Evolutionary conservation across 2,113 vertebrate species (phyloP).

Genomic region (Odontophorus gujanensis): DNA sequence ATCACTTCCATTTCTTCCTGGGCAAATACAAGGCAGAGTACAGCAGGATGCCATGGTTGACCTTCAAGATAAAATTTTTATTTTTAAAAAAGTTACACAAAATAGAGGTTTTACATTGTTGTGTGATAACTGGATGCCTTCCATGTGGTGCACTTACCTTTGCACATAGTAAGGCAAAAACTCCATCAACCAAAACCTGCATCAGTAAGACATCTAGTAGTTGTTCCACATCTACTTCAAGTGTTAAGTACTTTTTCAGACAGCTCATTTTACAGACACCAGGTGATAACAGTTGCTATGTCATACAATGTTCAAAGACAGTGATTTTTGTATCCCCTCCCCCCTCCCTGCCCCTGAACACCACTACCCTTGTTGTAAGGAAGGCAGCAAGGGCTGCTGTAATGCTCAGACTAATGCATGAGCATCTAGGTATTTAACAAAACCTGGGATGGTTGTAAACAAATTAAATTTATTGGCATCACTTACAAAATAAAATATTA

Average conservation of each 20-base stretch:
- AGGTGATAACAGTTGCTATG: conserved; percentile 25
- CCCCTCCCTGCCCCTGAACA: not conserved
- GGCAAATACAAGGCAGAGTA: not conserved
- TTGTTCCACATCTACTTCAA: not conserved
- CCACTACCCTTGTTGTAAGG: not conserved
- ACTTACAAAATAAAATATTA: conserved; percentile 78
- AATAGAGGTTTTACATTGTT: conserved; percentile 75
- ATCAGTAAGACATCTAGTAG: not conserved
- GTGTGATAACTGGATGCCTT: conserved; percentile 50
- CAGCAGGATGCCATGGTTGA: not conserved
- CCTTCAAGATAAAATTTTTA: conserved; percentile 75
- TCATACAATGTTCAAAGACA: conserved; percentile 41
- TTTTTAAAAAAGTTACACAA: conserved; percentile 76
- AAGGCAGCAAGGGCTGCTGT: conserved; percentile 45
- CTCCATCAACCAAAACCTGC: not conserved
- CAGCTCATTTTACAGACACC: conserved; percentile 29
- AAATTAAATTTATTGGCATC: conserved; percentile 78
- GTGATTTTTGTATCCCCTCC: conserved; percentile 19
- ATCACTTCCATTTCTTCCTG: not conserved
- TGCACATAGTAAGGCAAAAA: conserved; percentile 16
- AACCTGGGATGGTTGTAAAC: conserved; percentile 73
- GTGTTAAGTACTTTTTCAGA: conserved; percentile 9
- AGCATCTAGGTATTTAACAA: conserved; percentile 65
- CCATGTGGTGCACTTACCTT: conserved; percentile 60
- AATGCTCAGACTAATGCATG: conserved; percentile 22